Conservation (phyloP, 2,888 invertebrate genomes). For the Autographa gamma region DNA sequence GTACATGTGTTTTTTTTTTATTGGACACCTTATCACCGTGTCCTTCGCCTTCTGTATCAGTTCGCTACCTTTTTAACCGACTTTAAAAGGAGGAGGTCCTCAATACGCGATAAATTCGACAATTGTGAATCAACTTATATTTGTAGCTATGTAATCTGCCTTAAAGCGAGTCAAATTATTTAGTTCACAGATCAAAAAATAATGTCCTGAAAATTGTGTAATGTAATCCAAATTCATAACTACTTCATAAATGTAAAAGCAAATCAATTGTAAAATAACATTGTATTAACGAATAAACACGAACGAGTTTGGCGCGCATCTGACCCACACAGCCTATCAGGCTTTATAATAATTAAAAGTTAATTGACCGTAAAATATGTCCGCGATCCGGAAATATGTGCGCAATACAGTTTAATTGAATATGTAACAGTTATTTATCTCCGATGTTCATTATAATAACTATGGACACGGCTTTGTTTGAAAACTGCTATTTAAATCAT, state of each 20-base stretch:
- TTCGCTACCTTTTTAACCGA: no score
- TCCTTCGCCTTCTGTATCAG: no score
- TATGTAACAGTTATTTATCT: constrained; percentile 48
- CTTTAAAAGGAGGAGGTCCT: no score
- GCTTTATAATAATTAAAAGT: constrained; percentile 55
- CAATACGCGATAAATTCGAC: no score
- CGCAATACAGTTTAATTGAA: constrained; percentile 48
- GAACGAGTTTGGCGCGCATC: neutral
- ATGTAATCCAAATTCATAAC: neutral
- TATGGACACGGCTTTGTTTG: constrained; percentile 8
- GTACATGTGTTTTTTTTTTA: no score
- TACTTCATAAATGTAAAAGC: neutral
- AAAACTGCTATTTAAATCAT: no score
- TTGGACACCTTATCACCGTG: no score
- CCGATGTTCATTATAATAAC: constrained; percentile 21
- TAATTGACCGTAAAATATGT: constrained; percentile 55
- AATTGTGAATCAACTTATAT: no score
- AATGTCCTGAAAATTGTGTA: no score
- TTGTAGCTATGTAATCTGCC: no score
- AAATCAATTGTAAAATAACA: constrained; percentile 2
- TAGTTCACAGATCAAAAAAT: no score
- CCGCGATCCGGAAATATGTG: constrained; percentile 41
- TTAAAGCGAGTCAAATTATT: no score
- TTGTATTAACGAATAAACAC: neutral
- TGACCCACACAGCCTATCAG: constrained; percentile 10